These are phyloP conservation scores for Babylonia areolata DNA, from an alignment of 1,140 invertebrate species.

Conservation along the genomic window DNA sequence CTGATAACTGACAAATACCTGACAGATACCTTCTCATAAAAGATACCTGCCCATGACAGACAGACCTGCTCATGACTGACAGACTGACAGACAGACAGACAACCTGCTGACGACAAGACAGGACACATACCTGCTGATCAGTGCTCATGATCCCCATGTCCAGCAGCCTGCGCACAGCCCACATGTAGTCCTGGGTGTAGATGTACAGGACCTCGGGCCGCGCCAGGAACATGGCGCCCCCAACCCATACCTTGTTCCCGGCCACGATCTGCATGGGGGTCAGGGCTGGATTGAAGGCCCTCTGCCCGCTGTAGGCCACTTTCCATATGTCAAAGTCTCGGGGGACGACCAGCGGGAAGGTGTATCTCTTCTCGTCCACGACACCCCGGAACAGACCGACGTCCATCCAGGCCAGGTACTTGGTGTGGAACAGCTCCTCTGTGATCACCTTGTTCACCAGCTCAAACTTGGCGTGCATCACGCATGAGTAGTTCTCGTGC, in stretches of 20 bases:
- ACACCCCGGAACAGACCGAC: slow-evolving; percentile 60
- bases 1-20: too few relatives aligned
- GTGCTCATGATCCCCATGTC: slow-evolving; percentile 26
- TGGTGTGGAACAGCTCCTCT: slow-evolving; percentile 46
- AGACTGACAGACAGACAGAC: background rate
- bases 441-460: slow-evolving; percentile 50
- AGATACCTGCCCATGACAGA: too few relatives aligned
- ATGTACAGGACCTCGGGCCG: slow-evolving; percentile 41
- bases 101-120: background rate
- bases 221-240: slow-evolving; percentile 56
- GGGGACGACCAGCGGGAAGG: slow-evolving; percentile 54
- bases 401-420: slow-evolving; percentile 63
- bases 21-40: too few relatives aligned
- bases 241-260: slow-evolving; percentile 58
- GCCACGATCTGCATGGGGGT: slow-evolving; percentile 43
- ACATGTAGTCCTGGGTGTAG: background rate
- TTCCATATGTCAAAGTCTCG: slow-evolving; percentile 48
- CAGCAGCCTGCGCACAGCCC: background rate
- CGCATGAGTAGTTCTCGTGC: slow-evolving; percentile 55
- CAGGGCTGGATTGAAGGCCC: background rate
- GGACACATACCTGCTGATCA: slow-evolving; percentile 7
- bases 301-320: slow-evolving; percentile 57
- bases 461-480: slow-evolving; percentile 69
- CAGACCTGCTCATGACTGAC: too few relatives aligned
- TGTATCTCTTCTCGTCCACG: slow-evolving; percentile 22